These are phyloP conservation scores for Cossypha polioptera DNA, from an alignment of 2,797 vertebrate species.

Conservation along the genomic window DNA sequence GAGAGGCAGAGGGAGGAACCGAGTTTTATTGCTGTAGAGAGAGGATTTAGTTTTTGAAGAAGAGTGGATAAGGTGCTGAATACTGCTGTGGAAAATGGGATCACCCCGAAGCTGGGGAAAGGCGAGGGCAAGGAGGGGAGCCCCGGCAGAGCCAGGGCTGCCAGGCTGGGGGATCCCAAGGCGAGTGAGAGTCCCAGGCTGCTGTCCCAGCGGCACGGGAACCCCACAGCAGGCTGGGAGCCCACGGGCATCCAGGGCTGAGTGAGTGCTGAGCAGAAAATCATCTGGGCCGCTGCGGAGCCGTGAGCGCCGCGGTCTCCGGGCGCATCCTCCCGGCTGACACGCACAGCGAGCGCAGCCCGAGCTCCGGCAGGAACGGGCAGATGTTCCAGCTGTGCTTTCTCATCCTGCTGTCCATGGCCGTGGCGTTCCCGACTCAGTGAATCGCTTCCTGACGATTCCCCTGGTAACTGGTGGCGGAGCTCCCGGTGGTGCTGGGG, in stretches of 20 bases:
- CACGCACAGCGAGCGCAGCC: background rate
- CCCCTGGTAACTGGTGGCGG: background rate
- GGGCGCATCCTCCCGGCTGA: background rate
- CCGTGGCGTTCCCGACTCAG: background rate
- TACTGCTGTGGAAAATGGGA: background rate
- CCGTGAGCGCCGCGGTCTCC: background rate
- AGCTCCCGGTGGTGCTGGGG: background rate
- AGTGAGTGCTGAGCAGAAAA: accelerated
- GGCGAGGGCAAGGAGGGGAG: background rate
- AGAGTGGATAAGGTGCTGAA: background rate
- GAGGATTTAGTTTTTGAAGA: background rate
- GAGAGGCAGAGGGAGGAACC: background rate
- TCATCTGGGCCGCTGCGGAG: background rate
- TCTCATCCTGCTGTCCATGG: background rate
- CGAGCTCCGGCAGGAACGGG: background rate
- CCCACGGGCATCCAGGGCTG: background rate
- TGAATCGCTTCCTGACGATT: background rate
- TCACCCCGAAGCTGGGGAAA: background rate
- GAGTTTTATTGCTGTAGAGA: background rate
- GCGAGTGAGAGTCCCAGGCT: background rate
- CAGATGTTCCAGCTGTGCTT: conserved; percentile 16
- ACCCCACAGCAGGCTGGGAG: accelerated
- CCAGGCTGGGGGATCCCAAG: accelerated
- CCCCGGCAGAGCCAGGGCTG: background rate
- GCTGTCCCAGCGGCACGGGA: background rate